Conservation (phyloP, 1,140 invertebrate genomes). For the Sinella curviseta region DNA sequence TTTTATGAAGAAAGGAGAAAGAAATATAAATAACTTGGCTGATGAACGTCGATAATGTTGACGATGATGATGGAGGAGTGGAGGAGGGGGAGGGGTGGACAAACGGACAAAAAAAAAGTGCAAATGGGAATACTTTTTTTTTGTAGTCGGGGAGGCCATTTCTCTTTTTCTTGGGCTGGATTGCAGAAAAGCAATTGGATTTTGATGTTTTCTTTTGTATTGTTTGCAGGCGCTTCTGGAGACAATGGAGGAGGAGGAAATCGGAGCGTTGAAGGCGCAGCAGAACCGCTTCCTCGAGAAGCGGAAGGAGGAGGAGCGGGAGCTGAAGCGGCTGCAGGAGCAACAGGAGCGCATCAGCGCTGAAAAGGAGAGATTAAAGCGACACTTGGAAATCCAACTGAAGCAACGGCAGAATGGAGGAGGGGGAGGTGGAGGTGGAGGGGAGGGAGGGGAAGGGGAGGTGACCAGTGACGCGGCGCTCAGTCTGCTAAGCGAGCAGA, state of each 20-base stretch:
- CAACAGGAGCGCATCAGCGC: conserved; percentile 38
- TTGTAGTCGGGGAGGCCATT: too few relatives aligned
- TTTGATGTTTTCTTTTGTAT: neutral
- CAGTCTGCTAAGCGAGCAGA: too few relatives aligned
- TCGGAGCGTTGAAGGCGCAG: conserved; percentile 40
- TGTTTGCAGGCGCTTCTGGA: conserved; percentile 42
- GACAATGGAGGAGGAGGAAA: conserved; percentile 49
- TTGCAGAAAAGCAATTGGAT: too few relatives aligned
- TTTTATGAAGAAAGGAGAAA: too few relatives aligned
- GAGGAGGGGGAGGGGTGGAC: too few relatives aligned
- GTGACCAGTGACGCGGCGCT: neutral
- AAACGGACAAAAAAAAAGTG: too few relatives aligned
- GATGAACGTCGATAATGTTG: too few relatives aligned
- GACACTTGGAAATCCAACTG: neutral
- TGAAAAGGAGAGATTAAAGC: conserved; percentile 35
- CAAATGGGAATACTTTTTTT: too few relatives aligned
- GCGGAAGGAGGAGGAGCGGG: conserved; percentile 36
- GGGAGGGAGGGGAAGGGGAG: neutral
- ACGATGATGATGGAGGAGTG: too few relatives aligned
- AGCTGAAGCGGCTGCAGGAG: conserved; percentile 37
- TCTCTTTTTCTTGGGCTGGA: too few relatives aligned
- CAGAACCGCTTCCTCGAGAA: conserved; percentile 46
- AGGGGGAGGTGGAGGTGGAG: neutral
- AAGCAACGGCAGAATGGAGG: neutral
- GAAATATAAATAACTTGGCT: too few relatives aligned